Base-by-base conservation (phyloP, 2,113 vertebrate species). In the Scomber colias region DNA sequence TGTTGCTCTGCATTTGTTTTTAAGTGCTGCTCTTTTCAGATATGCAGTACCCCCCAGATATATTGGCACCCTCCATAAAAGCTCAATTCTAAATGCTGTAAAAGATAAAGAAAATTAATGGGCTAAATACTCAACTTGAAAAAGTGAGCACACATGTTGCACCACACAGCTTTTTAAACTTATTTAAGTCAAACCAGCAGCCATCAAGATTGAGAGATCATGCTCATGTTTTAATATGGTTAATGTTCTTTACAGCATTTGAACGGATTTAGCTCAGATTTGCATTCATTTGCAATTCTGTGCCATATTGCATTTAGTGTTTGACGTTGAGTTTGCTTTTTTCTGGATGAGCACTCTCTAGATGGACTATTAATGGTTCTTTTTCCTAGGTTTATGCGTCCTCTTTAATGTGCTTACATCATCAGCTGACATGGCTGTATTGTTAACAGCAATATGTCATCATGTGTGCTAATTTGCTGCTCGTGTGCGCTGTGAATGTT, bases 321-420 rank as follows among this genome's bases (percentile, higher is more conserved):
- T 73, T 88, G 63, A 81, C 55, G 12, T 45, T 79, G 63, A 86
- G 27, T 63, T 75, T 57, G 19, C 59, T 55, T 1, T 75, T 65
- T 21, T 59, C 27, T 12, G 35, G 53, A 30, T 77, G 63, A 66
- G 71, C 77, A 4, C 31, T 67, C 50, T 30, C 50, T 35, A 79
- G 59, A 86, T 71, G 54, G 73, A 84, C 69, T 60, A 56, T 66
- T 77, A 87, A 75, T 71, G 69, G 45, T 54, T 53, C 6, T 59
- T 55, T 55, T 73, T 81, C 51, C 61, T 59, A 64, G 24, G 51
- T 81, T 77, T 70, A 81, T 49, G 1, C 61, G 35, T 68, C 46
- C 21, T 71, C 31, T 65, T 40, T 82, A 70, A 81, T 81, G 85
- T 86, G 53, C 78, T 85, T 44, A 50, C 75, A 79, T 83, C 71